phyloP scores from a whole-genome alignment of 2,797 vertebrate species.

The Sebastes steindachneri region DNA sequence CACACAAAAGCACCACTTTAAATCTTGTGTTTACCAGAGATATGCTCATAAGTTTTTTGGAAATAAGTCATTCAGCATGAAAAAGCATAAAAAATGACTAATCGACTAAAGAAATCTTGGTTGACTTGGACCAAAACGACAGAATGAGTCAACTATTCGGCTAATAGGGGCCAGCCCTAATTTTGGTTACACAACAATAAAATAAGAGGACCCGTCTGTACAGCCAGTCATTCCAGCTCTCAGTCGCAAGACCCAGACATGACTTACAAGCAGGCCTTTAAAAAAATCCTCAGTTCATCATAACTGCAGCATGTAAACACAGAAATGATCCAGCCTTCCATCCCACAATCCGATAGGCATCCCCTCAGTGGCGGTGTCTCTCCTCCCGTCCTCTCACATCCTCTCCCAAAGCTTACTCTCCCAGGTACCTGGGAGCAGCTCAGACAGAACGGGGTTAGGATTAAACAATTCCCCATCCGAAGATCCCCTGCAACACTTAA shows the following conservation, averaged over 20 bases:
- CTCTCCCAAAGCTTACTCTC: constrained; percentile 45
- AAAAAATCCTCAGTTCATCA: constrained; percentile 30
- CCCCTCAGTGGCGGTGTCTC: constrained; percentile 22
- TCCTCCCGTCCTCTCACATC: constrained; percentile 23
- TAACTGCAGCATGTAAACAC: constrained; percentile 43
- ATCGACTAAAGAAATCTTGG: too few species aligned
- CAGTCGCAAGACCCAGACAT: constrained; percentile 10
- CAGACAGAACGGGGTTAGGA: constrained; percentile 60
- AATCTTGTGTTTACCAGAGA: too few species aligned
- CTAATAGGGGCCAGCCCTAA: fast-evolving
- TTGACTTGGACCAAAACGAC: too few species aligned
- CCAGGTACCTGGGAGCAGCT: constrained; percentile 41
- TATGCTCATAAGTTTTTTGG: too few species aligned
- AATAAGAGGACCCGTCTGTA: background rate
- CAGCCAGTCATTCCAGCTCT: background rate
- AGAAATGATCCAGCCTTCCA: constrained; percentile 39
- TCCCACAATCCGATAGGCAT: constrained; percentile 22
- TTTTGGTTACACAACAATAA: background rate
- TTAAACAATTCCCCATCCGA: constrained; percentile 62
- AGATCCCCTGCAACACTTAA: constrained; percentile 63
- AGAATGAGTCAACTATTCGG: too few species aligned
- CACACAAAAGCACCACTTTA: too few species aligned
- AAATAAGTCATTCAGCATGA: too few species aligned
- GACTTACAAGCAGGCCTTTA: constrained; percentile 15
- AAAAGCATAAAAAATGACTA: too few species aligned